These are phyloP conservation scores for Acanthis flammea DNA, from an alignment of 2,797 vertebrate genomes.

Conservation along the genomic window DNA sequence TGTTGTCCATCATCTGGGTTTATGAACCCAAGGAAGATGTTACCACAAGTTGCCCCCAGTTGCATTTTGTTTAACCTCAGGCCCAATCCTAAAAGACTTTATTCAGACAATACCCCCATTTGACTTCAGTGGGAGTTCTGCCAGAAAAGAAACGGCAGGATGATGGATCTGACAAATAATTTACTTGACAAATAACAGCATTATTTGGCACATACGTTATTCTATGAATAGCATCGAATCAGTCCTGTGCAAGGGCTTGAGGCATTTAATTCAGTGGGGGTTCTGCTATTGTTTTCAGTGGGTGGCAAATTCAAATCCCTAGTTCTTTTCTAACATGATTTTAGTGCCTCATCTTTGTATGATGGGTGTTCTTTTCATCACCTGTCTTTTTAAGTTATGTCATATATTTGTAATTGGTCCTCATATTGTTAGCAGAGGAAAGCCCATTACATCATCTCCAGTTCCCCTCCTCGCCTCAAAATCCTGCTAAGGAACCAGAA, in stretches of 20 bases:
- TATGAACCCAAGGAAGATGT: background rate
- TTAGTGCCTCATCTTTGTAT: background rate
- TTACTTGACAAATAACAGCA: conserved; percentile 14
- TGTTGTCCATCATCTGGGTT: background rate
- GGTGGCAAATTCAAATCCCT: background rate
- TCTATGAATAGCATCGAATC: background rate
- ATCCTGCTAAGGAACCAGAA: background rate
- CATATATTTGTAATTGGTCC: background rate
- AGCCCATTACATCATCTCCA: background rate
- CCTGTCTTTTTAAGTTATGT: background rate
- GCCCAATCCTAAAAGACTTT: background rate
- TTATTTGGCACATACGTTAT: conserved; percentile 9
- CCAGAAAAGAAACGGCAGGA: background rate
- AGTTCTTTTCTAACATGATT: background rate
- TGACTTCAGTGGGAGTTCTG: conserved; percentile 4
- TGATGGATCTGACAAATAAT: conserved; percentile 35
- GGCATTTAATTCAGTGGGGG: background rate
- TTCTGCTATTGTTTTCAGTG: conserved; percentile 2
- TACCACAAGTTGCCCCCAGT: background rate
- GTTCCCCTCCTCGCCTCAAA: background rate
- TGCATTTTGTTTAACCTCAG: background rate
- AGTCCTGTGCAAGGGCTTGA: background rate
- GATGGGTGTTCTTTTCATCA: background rate
- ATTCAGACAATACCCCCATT: background rate
- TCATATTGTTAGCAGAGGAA: background rate